phyloP scores from a whole-genome alignment of 2,888 invertebrate species.

The Dysmachus trigonus region DNA sequence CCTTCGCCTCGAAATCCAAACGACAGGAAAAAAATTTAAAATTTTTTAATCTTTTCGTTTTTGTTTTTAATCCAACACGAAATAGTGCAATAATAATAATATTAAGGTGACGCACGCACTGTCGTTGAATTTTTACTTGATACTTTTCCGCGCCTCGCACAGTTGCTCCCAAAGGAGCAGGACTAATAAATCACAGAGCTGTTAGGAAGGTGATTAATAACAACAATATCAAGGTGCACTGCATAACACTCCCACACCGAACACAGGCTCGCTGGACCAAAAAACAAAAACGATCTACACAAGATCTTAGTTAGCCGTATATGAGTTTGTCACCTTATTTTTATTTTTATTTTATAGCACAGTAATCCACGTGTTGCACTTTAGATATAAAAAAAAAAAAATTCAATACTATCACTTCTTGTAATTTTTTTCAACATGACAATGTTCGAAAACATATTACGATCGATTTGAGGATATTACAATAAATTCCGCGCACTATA shows the following conservation, averaged over 20 bases:
- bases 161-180: not conserved
- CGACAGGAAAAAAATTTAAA: slow-evolving; percentile 7
- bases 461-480: not conserved
- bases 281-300: not conserved
- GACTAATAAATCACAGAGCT: slow-evolving; percentile 8
- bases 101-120: not conserved
- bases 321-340: not conserved
- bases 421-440: not conserved
- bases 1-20: slow-evolving; percentile 23
- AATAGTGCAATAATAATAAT: not conserved
- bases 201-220: not conserved
- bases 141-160: not conserved
- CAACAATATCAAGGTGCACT: not conserved
- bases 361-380: not conserved
- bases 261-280: not conserved
- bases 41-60: not conserved
- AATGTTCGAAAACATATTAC: not conserved
- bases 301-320: not conserved
- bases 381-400: not conserved
- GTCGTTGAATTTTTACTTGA: not conserved
- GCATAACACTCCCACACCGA: not conserved
- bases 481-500: not conserved
- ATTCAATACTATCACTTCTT: not conserved
- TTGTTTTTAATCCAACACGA: slow-evolving; percentile 28
- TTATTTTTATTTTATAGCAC: not conserved